These are phyloP conservation scores for Percopsis omiscomaycus DNA, from an alignment of 2,797 vertebrate species.

Conservation along the genomic window DNA sequence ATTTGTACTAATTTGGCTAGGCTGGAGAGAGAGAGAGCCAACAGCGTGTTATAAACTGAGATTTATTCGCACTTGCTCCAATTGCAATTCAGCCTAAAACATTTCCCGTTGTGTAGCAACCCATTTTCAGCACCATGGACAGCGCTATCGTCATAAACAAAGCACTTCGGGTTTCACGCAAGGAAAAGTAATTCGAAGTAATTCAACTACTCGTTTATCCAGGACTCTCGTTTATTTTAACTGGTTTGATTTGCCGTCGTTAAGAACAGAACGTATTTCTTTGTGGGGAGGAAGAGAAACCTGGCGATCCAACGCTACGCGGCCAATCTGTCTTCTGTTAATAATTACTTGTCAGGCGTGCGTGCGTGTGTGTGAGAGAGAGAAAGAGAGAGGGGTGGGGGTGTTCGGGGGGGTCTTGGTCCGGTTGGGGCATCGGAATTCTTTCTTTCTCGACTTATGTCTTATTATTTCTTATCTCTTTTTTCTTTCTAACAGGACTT, in stretches of 20 bases:
- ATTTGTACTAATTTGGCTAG: slow-evolving; percentile 37
- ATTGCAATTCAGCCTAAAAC: slow-evolving; percentile 50
- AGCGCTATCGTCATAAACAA: slow-evolving; percentile 62
- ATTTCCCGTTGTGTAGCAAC: slow-evolving; percentile 63
- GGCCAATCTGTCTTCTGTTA: slow-evolving; percentile 13
- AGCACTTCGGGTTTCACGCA: slow-evolving; percentile 46
- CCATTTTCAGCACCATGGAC: slow-evolving; percentile 66
- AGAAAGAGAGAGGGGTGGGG: too few species aligned
- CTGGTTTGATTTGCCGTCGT: slow-evolving; percentile 50
- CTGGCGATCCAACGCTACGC: slow-evolving; percentile 11
- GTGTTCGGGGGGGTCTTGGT: too few species aligned
- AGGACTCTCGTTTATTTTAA: slow-evolving; percentile 27
- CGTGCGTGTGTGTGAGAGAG: neutral
- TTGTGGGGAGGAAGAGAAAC: slow-evolving; percentile 26
- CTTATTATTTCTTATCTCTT: neutral
- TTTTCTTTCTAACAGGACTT: slow-evolving; percentile 23
- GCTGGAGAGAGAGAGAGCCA: slow-evolving; percentile 50
- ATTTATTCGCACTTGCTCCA: slow-evolving; percentile 57
- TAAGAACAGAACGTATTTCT: slow-evolving; percentile 55
- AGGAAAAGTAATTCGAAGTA: slow-evolving; percentile 43
- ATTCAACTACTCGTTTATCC: slow-evolving; percentile 39
- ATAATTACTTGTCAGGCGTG: slow-evolving; percentile 32
- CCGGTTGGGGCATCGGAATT: neutral
- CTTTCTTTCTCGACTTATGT: slow-evolving; percentile 7
- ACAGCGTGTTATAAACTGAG: slow-evolving; percentile 62